Evolutionary conservation across 2,888 invertebrate species (phyloP).

Genomic region (Clanis bilineata): DNA sequence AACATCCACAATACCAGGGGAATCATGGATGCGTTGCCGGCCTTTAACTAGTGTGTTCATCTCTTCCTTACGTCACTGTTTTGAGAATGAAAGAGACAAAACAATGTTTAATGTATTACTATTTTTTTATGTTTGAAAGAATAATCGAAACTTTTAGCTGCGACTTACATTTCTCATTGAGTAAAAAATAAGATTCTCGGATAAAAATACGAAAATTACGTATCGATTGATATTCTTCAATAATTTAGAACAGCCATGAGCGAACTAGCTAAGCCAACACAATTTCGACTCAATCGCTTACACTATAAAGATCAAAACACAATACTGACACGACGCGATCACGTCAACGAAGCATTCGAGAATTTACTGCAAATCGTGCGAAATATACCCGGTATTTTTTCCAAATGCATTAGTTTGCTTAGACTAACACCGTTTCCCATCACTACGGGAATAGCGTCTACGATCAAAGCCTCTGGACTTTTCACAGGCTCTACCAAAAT

Average conservation of each 20-base stretch:
- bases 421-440: conserved; percentile 37
- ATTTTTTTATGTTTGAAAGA: too few relatives aligned
- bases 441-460: conserved; percentile 29
- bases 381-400: conserved; percentile 56
- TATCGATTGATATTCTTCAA: background rate
- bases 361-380: conserved; percentile 55
- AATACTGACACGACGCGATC: conserved; percentile 17
- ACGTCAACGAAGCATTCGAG: conserved; percentile 42
- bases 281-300: background rate
- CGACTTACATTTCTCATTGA: too few relatives aligned
- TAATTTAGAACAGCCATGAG: background rate
- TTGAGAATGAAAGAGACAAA: too few relatives aligned
- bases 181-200: too few relatives aligned
- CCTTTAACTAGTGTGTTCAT: too few relatives aligned
- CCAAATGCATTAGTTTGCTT: conserved; percentile 45
- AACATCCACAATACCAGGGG: too few relatives aligned
- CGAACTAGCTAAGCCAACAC: background rate
- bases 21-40: too few relatives aligned
- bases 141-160: too few relatives aligned
- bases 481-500: conserved; percentile 58
- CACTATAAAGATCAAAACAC: background rate
- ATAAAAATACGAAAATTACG: too few relatives aligned
- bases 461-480: conserved; percentile 19
- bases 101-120: too few relatives aligned
- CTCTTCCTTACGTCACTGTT: too few relatives aligned